Base-by-base conservation (phyloP, 2,113 vertebrate genomes). In the Vanacampus margaritifer region DNA sequence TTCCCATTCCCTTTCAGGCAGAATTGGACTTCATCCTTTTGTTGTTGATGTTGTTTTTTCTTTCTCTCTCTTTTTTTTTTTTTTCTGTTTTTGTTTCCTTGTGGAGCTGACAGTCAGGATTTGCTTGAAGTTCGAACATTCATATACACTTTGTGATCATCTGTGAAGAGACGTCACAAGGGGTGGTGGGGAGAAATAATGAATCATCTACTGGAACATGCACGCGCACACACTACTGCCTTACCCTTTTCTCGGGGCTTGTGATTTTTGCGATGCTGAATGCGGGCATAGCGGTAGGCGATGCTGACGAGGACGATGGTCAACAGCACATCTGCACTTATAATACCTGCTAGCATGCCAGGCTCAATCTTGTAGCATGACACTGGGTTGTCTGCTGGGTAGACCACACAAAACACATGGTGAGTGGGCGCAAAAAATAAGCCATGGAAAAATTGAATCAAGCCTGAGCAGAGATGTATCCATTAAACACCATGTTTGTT, bases 61-160 rank as follows among this genome's bases (percentile, higher is more conserved):
- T n/a, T n/a, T n/a, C n/a, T n/a, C n/a, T n/a, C n/a, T n/a, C n/a
- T n/a, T n/a, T n/a, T n/a, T n/a, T n/a, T n/a, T n/a, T n/a, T n/a
- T n/a, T n/a, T n/a, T n/a, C n/a, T n/a, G n/a, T n/a, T n/a, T n/a
- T n/a, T n/a, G n/a, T n/a, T n/a, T n/a, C n/a, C n/a, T n/a, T n/a
- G n/a, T n/a, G n/a, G n/a, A n/a, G n/a, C n/a, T n/a, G n/a, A n/a
- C n/a, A n/a, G n/a, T 56, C 73, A 88, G 64, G 45, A 73, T 69
- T 91, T 90, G 80, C 73, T 74, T 73, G 89, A 88, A 21, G 87
- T 85, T 53, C 87, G 87, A 51, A 91, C 86, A 56, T 92, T 92
- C 91, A 91, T 90, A 56, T 92, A 92, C 73, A 91, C 84, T 70
- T 89, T 87, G 51, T 16, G 26, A 13, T 92, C 23, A 67, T 87